phyloP scores from a whole-genome alignment of 2,797 vertebrate species.

The Crax fasciolata region DNA sequence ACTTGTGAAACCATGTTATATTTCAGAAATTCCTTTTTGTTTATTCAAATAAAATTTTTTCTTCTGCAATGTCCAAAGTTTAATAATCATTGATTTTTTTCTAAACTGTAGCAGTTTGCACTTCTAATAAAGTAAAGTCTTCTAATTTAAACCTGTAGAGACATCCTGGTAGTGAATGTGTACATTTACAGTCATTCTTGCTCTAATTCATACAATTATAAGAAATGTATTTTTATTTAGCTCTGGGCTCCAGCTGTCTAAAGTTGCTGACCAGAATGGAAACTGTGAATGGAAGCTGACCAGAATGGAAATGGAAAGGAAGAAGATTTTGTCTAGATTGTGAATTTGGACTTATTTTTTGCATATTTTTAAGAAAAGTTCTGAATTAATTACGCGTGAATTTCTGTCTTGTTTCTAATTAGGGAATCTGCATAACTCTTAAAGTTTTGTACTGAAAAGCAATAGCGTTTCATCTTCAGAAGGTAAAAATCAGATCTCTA shows the following conservation, averaged over 20 bases:
- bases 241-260: slow-evolving; percentile 55
- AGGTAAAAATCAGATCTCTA: not conserved
- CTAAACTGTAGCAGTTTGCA: slow-evolving; percentile 35
- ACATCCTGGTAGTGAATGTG: slow-evolving; percentile 57
- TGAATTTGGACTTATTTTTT: slow-evolving; percentile 10
- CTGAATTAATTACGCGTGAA: slow-evolving; percentile 3
- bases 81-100: slow-evolving; percentile 17
- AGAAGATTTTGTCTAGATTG: slow-evolving; percentile 35
- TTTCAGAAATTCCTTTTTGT: not conserved
- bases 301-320: not conserved
- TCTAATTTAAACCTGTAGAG: slow-evolving; percentile 54
- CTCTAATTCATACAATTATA: slow-evolving; percentile 73
- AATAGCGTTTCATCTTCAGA: not conserved
- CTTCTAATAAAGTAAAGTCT: slow-evolving; percentile 38
- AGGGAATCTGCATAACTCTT: not conserved
- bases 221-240: slow-evolving; percentile 67
- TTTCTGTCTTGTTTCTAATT: slow-evolving; percentile 21
- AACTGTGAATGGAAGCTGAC: not conserved
- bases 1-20: slow-evolving; percentile 2
- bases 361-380: slow-evolving; percentile 1
- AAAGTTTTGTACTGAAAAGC: not conserved
- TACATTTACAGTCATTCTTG: slow-evolving; percentile 62
- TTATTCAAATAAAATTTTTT: not conserved
- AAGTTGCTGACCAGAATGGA: slow-evolving; percentile 33
- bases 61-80: slow-evolving; percentile 10